phyloP scores from a whole-genome alignment of 2,113 vertebrate genomes.

The Marmota monax region DNA sequence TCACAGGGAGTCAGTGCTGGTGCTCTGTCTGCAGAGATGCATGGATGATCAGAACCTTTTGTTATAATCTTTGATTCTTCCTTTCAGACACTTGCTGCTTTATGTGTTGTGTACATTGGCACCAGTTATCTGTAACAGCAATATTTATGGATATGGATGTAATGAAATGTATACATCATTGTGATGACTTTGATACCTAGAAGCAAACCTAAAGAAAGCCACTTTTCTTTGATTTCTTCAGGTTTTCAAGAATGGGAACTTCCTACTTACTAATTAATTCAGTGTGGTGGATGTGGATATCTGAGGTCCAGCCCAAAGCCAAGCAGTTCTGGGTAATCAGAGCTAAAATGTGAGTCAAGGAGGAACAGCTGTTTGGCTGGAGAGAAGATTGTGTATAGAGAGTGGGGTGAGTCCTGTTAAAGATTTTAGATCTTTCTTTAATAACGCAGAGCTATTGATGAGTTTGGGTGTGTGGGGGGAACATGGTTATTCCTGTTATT shows the following conservation, averaged over 20 bases:
- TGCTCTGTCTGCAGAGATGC: neutral
- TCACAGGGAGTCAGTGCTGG: neutral
- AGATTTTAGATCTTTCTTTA: constrained; percentile 13
- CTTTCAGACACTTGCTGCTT: neutral
- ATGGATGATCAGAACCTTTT: neutral
- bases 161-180: neutral
- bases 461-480: neutral
- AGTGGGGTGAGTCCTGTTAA: neutral
- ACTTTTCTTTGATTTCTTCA: constrained; percentile 24
- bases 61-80: neutral
- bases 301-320: neutral
- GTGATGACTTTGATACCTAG: neutral
- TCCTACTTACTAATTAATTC: neutral
- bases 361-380: neutral
- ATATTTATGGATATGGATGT: neutral
- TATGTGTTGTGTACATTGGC: neutral
- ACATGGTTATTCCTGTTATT: neutral
- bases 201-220: neutral
- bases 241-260: neutral
- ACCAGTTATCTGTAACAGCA: neutral
- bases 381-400: neutral
- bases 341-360: neutral
- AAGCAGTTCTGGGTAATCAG: neutral
- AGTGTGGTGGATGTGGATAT: neutral
- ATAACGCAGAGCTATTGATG: neutral